Conservation (phyloP, 2,888 invertebrate genomes). For the Agonopterix alstromeriana region DNA sequence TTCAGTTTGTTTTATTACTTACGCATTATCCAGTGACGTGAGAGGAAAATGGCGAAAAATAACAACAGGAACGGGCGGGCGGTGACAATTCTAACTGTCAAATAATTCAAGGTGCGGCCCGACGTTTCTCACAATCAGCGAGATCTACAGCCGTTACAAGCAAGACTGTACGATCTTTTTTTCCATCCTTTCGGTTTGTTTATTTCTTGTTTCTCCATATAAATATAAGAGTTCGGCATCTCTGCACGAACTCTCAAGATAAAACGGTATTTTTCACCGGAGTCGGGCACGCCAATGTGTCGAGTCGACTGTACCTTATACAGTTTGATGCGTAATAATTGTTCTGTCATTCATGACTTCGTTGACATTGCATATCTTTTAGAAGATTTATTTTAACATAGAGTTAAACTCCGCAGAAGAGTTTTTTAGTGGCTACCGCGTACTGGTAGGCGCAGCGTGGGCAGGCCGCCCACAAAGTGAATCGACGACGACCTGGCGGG, state of each 20-base stretch:
- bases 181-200: slow-evolving; percentile 65
- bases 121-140: slow-evolving; percentile 68
- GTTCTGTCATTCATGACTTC: too few relatives aligned
- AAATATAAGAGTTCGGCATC: slow-evolving; percentile 70
- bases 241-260: slow-evolving; percentile 68
- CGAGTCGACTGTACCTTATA: slow-evolving; percentile 12
- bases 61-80: slow-evolving; percentile 42
- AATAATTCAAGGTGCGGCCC: slow-evolving; percentile 66
- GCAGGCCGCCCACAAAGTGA: too few relatives aligned
- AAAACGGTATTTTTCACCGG: slow-evolving; percentile 67
- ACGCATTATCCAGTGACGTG: slow-evolving; percentile 38
- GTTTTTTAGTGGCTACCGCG: too few relatives aligned
- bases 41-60: slow-evolving; percentile 40
- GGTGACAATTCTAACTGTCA: slow-evolving; percentile 66
- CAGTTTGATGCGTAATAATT: too few relatives aligned
- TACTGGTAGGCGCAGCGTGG: too few relatives aligned
- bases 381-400: too few relatives aligned
- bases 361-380: too few relatives aligned
- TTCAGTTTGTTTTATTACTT: slow-evolving; percentile 44
- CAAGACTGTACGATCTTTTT: slow-evolving; percentile 38
- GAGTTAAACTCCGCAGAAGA: too few relatives aligned
- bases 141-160: slow-evolving; percentile 56
- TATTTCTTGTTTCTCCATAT: slow-evolving; percentile 65
- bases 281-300: slow-evolving; percentile 33
- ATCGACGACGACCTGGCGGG: too few relatives aligned